These are phyloP conservation scores for Gerris buenoi DNA, from an alignment of 1,140 invertebrate genomes.

Conservation along the genomic window DNA sequence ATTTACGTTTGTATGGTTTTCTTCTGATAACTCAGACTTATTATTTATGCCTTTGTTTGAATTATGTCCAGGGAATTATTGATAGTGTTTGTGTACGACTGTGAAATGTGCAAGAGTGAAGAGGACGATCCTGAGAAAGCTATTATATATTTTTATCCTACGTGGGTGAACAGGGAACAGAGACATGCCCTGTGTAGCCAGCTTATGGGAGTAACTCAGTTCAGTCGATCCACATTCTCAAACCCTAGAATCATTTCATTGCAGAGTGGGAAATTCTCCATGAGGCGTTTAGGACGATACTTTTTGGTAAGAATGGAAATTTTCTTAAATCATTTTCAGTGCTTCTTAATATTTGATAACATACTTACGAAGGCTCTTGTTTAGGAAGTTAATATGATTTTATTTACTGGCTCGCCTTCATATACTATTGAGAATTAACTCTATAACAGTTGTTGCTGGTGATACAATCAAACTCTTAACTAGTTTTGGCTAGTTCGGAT, in stretches of 20 bases:
- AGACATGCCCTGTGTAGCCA: conserved; percentile 63
- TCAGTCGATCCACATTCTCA: conserved; percentile 53
- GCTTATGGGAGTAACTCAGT: conserved; percentile 64
- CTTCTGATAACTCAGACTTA: too few species aligned
- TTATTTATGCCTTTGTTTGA: too few species aligned
- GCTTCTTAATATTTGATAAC: too few species aligned
- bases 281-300: conserved; percentile 61
- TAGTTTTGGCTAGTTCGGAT: too few species aligned
- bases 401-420: conserved; percentile 11
- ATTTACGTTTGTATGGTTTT: too few species aligned
- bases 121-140: conserved; percentile 72
- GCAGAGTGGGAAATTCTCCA: conserved; percentile 68
- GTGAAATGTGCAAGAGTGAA: conserved; percentile 53
- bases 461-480: too few species aligned
- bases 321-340: too few species aligned
- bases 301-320: conserved; percentile 51
- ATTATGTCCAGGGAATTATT: conserved; percentile 74
- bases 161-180: conserved; percentile 67
- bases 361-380: too few species aligned
- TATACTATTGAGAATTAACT: conserved; percentile 11
- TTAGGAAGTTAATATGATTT: conserved; percentile 9
- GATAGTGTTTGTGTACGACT: conserved; percentile 77
- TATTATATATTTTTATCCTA: conserved; percentile 73
- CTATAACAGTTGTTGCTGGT: too few species aligned
- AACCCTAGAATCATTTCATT: conserved; percentile 54